Evolutionary conservation across 2,888 invertebrate species (phyloP), one percentile per base, ranked within the genome.

Genomic region (Habrosyne pyritoides): DNA sequence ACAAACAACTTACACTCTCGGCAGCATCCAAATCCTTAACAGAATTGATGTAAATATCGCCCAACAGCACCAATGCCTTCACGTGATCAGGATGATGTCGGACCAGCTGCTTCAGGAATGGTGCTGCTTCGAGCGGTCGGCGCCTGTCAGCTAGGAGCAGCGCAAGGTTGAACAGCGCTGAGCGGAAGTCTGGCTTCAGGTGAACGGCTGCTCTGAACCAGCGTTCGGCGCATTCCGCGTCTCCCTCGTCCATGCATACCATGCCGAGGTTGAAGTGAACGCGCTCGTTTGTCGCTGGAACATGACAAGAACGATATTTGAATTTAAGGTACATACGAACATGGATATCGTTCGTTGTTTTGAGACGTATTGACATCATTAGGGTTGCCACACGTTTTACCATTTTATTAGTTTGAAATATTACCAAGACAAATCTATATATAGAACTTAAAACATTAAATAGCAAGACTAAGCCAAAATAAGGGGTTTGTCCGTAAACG

Each of bases 211-310:
- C 95, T 53, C 97, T 94, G 87, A 98, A 98, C 96, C 97, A 98
- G 55, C 96, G 94, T 84, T 98, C 98, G 0, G 99, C 98, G 73
- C 96, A 96, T 33, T 95, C 95, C 47, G 96, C 97, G 79, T 98
- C 97, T 47, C 96, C 95, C 76, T 98, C 98, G 84, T 99, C 99
- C 98, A 98, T 99, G 47, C 98, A 97, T 48, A 99, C 91, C 99
- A 99, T 99, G 64, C 98, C 99, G 54, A 98, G 93, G 93, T 99
- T 98, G 87, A 99, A 99, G 86, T 97, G 97, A 5, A 98, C 96
- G 60, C 98, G 94, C 81, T 98, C 98, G 83, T 99, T 98, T 58
- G 95, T 95, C 0, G 95, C 93, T 94, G 81, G 0, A 59, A 18
- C 66, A 67, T 36, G n/a, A 52, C 8, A 50, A 52, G 21, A 28